Evolutionary conservation across 2,113 vertebrate species (phyloP).

Genomic region (Aramus guarauna): DNA sequence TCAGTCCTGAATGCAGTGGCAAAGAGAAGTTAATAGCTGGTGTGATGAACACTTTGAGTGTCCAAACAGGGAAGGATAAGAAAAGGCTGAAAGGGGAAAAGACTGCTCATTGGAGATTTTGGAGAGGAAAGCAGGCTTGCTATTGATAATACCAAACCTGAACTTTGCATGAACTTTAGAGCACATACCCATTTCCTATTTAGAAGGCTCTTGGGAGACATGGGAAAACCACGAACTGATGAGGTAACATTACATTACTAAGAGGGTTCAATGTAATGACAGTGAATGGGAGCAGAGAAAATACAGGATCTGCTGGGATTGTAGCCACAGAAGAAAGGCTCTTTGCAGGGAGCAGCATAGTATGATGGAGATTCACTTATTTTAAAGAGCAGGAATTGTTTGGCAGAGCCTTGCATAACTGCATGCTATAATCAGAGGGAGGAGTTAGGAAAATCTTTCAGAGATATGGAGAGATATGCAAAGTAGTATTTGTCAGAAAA

Average conservation of each 20-base stretch:
- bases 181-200: background rate
- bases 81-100: background rate
- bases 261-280: background rate
- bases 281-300: background rate
- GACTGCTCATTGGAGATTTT: background rate
- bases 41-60: background rate
- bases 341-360: background rate
- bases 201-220: background rate
- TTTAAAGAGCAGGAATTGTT: background rate
- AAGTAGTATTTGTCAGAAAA: background rate
- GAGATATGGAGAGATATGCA: background rate
- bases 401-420: background rate
- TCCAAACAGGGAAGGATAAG: background rate
- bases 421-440: background rate
- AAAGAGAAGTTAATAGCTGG: background rate
- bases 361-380: background rate
- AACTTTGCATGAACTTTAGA: conserved; percentile 19
- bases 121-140: background rate
- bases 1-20: background rate
- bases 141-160: background rate
- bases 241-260: background rate
- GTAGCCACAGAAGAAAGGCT: background rate
- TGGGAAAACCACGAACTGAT: background rate
- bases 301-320: background rate
- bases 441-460: background rate